Evolutionary conservation across 1,140 invertebrate species (phyloP), one percentile per base, ranked within the genome.

Genomic region (Conus betulinus): DNA sequence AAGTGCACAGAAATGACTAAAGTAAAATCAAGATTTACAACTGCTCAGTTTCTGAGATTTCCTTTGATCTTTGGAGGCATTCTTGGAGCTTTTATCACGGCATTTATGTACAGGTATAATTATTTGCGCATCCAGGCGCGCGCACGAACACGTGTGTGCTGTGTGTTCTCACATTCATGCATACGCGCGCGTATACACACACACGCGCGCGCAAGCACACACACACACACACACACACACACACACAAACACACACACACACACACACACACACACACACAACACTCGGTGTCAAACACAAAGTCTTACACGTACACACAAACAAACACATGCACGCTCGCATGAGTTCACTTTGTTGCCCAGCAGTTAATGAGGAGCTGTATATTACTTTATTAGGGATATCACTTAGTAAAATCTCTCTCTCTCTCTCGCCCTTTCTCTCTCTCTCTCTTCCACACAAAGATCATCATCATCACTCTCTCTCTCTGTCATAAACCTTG

Each of bases 161-260:
- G 15, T 51, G 25, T 25, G n/a, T 83, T 83, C 2, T 82, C 1
- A 15, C 15, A 15, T 60, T 39, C 39, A 39, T 39, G 39, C 39
- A 39, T 39, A 39, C 39, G 39, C 39, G 0, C 39, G 0, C 0
- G 39, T 39, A 39, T 39, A 39, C 39, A 39, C 39, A 39, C 0
- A 39, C 39, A 3, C 39, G 39, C 39, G n/a, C 74, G n/a, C 27
- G 51, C 78, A 79, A 17, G 27, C 82, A 84, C 82, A 84, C 82
- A 84, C 55, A 83, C 81, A 83, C 81, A 83, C 81, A 83, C 81
- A 83, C 81, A 83, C 81, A 83, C 52, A 55, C 52, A 83, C 81
- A 39, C 39, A 39, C 53, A 83, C 53, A 57, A 51, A 83, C 81
- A 83, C 81, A 83, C 81, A 83, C 81, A 83, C 82, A 84, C 82